Evolutionary conservation across 2,797 vertebrate species (phyloP), one percentile per base, ranked within the genome.

Genomic region (Leptodactylus fallax): DNA sequence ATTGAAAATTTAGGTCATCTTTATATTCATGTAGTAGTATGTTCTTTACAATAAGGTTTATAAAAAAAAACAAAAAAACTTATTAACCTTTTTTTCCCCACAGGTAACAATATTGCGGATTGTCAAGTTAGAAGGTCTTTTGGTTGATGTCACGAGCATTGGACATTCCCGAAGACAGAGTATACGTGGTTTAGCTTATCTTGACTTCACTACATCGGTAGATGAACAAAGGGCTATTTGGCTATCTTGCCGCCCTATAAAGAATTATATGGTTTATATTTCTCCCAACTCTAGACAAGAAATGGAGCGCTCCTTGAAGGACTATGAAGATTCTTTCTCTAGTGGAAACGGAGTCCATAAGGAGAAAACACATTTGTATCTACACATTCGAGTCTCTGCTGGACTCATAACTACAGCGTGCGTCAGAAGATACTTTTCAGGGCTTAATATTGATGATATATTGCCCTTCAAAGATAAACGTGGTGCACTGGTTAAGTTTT

Each of bases 111-210:
- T 99, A 98, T 97, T 96, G 91, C 97, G 99, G 97, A 97, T 99
- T 96, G 99, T 99, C 96, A 98, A 98, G 96, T 98, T 99, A 96
- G 97, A 97, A 96, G 98, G 98, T 93, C 97, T 99, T 95, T 96
- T 95, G 95, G 92, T 96, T 95, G 94, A 96, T 91, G 98, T 98
- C 92, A 97, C 97, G 94, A 95, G 98, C 98, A 95, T 97, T 99
- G 94, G 97, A 94, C 96, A 98, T 99, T 95, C 98, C 98, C 88
- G 14, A 76, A 12, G 83, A 71, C 16, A 97, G 98, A 94, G 97
- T 95, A 97, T 99, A 94, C 97, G 98, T 97, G 98, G 98, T 88
- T 97, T 99, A 95, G 98, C 98, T 91, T 99, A 98, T 95, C 97
- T 99, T 94, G 97, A 98, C 91, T 99, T 99, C 96, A 96, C 96